phyloP scores from a whole-genome alignment of 1,140 invertebrate genomes.

The Aphaenogaster ashmeadi region DNA sequence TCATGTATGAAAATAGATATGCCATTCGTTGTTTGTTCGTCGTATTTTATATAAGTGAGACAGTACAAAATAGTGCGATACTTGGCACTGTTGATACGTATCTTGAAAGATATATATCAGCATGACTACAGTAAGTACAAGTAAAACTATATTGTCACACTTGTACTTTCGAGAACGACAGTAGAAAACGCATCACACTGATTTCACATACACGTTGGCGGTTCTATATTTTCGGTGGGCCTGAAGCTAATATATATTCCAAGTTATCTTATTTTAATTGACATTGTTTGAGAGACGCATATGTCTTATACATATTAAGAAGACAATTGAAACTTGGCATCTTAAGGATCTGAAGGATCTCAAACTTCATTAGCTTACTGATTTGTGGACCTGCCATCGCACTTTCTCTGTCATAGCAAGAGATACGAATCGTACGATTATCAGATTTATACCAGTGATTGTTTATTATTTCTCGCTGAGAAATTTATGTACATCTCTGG shows the following conservation, averaged over 20 bases:
- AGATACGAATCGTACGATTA: neutral
- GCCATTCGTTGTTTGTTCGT: constrained; percentile 10
- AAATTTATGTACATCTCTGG: constrained; percentile 15
- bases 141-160: neutral
- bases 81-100: constrained; percentile 19
- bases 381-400: neutral
- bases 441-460: neutral
- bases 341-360: neutral
- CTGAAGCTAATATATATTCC: neutral
- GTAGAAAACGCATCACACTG: neutral
- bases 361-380: neutral
- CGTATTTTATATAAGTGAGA: constrained; percentile 40
- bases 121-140: neutral
- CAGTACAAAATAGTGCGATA: constrained; percentile 43
- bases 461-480: neutral
- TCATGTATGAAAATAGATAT: constrained; percentile 1
- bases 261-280: neutral
- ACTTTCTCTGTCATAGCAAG: neutral
- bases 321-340: neutral
- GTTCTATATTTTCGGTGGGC: neutral
- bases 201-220: neutral
- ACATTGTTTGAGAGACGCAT: neutral
- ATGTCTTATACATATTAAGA: neutral
- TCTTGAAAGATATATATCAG: neutral
- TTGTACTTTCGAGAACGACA: neutral